Evolutionary conservation across 2,888 invertebrate genomes (phyloP).

Genomic region (Noctuana brunneofusca): DNA sequence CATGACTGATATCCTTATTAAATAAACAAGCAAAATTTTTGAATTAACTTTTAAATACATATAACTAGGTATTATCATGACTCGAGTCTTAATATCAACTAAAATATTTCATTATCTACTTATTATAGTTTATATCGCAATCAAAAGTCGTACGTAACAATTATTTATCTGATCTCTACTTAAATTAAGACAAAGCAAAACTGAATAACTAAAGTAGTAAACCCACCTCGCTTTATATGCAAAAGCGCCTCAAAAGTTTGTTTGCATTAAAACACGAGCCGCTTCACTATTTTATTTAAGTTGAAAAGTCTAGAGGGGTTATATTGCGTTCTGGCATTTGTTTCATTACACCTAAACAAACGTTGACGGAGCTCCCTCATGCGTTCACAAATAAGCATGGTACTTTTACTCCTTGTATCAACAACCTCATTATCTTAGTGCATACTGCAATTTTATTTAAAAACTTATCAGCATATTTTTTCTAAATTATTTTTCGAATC

Average conservation of each 20-base stretch:
- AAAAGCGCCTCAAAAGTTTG: slow-evolving; percentile 83
- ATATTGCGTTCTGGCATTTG: slow-evolving; percentile 82
- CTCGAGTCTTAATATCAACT: slow-evolving; percentile 58
- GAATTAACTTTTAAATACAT: not conserved
- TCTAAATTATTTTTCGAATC: slow-evolving; percentile 36
- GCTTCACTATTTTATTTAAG: slow-evolving; percentile 82
- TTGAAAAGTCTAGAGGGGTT: slow-evolving; percentile 80
- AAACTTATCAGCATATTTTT: slow-evolving; percentile 22
- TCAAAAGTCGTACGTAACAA: slow-evolving; percentile 26
- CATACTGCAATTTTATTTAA: slow-evolving; percentile 52
- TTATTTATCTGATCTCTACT: slow-evolving; percentile 49
- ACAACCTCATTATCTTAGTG: slow-evolving; percentile 56
- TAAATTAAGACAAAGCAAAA: slow-evolving; percentile 79
- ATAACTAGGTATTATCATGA: slow-evolving; percentile 52
- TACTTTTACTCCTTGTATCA: slow-evolving; percentile 50
- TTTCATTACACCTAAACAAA: slow-evolving; percentile 63
- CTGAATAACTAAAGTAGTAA: slow-evolving; percentile 80
- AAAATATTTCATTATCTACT: slow-evolving; percentile 44
- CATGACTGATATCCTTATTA: slow-evolving; percentile 59
- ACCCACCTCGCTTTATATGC: slow-evolving; percentile 84
- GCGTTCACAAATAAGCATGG: slow-evolving; percentile 68
- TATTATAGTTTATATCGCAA: slow-evolving; percentile 48
- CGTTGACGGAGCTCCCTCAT: slow-evolving; percentile 56
- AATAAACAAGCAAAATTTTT: slow-evolving; percentile 2
- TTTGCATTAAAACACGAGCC: slow-evolving; percentile 83